Evolutionary conservation across 2,888 invertebrate genomes (phyloP), one percentile per base, ranked within the genome.

Genomic region (Electrophaes corylata): DNA sequence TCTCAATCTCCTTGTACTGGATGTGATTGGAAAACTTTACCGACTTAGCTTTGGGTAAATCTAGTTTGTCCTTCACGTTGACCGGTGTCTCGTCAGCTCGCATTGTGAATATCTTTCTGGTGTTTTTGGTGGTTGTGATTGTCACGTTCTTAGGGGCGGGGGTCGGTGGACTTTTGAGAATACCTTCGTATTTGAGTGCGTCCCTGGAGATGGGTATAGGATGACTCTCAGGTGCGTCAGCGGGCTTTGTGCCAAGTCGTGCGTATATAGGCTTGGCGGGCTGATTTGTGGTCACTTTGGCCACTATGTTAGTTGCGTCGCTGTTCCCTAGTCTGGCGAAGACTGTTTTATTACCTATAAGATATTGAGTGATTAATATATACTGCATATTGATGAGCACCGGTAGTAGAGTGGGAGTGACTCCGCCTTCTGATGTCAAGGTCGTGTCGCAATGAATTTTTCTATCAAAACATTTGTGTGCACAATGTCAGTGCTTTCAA

Each of bases 181-280:
- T 91, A 1, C 92, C 92, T 64, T 90, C 90, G 63, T 92, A 92
- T 69, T 90, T 87, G 3, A 92, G 78, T 0, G 91, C 91, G 47
- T 87, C 86, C 58, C 81, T 83, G 1, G 76, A 77, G 1, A 88
- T 72, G 0, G 88, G 89, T 26, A 88, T 76, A 5, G 58, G 70
- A 1, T 66, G 11, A 1, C 10, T 69, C 0, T 33, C 12, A 1
- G 41, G 16, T 6, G n/a, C 56, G 12, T 46, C 56, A 3, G 73
- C 71, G 0, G 75, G 20, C 60, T 91, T 92, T 18, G 78, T 71
- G 1, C 92, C 92, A 1, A 92, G 81, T 0, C 92, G 75, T 0
- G 87, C 76, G 64, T 77, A 91, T 43, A 92, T 81, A 0, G 88
- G 83, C 66, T 88, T 91, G n/a, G 64, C 73, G 0, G 75, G 50